Percentiles rank a stretch among this genome's conserved stretches.
Conservation (phyloP, 1,140 invertebrate genomes). For the Cyclargus thomasi region DNA sequence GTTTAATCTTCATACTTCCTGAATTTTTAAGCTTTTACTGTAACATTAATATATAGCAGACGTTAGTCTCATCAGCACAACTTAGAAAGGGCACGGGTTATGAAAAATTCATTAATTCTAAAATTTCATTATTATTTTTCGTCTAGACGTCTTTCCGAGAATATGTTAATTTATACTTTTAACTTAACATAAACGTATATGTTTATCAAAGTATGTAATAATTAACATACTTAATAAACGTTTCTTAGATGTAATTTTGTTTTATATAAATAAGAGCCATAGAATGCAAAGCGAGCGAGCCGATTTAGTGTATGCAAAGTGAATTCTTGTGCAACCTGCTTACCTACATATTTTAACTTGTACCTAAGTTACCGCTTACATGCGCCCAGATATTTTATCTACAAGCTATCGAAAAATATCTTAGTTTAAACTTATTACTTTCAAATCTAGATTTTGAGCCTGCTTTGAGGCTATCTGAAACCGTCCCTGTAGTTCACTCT, state of each 20-base stretch:
- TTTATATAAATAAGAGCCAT: conserved; percentile 12
- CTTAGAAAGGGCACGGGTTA: neutral
- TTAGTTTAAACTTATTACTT: neutral
- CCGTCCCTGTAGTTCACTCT: too few relatives aligned
- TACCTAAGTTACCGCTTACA: neutral
- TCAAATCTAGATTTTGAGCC: neutral
- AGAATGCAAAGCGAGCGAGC: neutral
- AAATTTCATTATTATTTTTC: neutral
- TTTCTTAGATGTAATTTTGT: neutral
- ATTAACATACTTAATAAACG: neutral
- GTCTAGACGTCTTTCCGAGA: neutral
- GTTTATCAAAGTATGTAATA: neutral
- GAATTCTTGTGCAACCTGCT: conserved; percentile 22
- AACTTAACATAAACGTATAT: neutral
- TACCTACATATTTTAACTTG: conserved; percentile 24
- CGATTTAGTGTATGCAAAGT: conserved; percentile 18
- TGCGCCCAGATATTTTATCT: neutral
- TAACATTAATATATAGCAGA: neutral
- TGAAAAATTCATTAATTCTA: neutral
- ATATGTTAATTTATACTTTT: conserved; percentile 1
- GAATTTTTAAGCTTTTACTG: too few relatives aligned
- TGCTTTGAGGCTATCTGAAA: neutral
- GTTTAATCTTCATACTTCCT: too few relatives aligned
- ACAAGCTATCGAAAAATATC: neutral
- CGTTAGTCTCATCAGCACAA: neutral